Conservation (phyloP, 2,113 vertebrate species). For the Hyaena hyaena region DNA sequence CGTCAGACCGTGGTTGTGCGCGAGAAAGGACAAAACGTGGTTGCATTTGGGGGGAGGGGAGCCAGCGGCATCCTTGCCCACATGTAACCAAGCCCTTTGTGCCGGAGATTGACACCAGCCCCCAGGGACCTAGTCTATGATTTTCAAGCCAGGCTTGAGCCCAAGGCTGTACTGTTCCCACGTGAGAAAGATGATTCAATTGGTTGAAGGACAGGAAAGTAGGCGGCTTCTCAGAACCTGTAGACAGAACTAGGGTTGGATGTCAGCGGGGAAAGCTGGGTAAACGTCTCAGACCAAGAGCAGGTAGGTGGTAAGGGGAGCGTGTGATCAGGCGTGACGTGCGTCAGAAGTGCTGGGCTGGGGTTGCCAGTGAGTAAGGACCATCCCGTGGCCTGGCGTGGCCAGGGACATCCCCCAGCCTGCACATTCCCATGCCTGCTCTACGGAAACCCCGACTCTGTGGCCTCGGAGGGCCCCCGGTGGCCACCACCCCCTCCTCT, state of each 20-base stretch:
- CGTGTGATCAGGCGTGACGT: background rate
- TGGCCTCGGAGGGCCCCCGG: background rate
- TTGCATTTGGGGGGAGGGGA: fast-evolving
- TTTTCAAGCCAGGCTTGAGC: background rate
- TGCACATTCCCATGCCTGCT: background rate
- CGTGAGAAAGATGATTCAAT: background rate
- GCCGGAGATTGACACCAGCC: fast-evolving
- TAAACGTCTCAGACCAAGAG: background rate
- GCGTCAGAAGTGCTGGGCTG: background rate
- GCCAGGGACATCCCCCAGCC: background rate
- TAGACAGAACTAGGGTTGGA: background rate
- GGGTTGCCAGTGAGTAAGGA: background rate
- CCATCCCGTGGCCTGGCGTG: background rate
- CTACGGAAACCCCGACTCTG: background rate
- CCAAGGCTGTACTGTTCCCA: background rate
- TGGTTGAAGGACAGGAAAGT: background rate
- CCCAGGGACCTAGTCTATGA: background rate
- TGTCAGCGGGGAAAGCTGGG: background rate
- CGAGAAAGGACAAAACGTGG: fast-evolving
- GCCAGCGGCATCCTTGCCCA: fast-evolving
- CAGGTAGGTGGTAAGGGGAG: background rate
- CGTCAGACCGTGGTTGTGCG: fast-evolving
- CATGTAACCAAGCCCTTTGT: background rate
- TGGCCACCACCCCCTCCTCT: background rate
- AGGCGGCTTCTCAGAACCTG: background rate